phyloP scores from a whole-genome alignment of 2,797 vertebrate genomes.

The Salmo trutta region DNA sequence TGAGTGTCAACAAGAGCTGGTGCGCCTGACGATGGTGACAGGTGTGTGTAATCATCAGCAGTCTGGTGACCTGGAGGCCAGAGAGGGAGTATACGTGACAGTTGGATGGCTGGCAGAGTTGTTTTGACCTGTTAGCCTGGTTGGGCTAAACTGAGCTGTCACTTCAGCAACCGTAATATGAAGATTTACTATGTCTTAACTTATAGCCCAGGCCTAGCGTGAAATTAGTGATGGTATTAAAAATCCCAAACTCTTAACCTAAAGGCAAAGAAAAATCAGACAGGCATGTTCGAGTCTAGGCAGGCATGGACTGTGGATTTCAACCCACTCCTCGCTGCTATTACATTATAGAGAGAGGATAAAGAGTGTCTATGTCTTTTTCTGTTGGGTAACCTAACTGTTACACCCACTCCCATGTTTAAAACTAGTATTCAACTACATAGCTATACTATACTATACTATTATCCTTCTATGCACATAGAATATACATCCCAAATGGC shows the following conservation, averaged over 20 bases:
- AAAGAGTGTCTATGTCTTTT: neutral
- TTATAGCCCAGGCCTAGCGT: conserved; percentile 4
- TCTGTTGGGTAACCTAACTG: too few relatives aligned
- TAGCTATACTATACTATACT: neutral
- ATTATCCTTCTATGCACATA: neutral
- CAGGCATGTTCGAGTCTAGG: conserved; percentile 29
- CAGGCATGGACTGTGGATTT: neutral
- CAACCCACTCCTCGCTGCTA: neutral
- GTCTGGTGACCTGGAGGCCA: too few relatives aligned
- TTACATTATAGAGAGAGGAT: neutral
- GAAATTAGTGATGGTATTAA: conserved; percentile 20
- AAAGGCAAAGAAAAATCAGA: conserved; percentile 28
- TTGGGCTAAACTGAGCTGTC: neutral
- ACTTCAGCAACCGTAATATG: too few relatives aligned
- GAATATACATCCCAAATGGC: neutral
- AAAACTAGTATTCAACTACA: too few relatives aligned
- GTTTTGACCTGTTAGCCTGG: too few relatives aligned
- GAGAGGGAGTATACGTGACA: too few relatives aligned
- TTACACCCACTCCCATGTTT: too few relatives aligned
- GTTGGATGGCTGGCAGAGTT: too few relatives aligned
- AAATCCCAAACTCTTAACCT: conserved; percentile 8
- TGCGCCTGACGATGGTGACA: too few relatives aligned
- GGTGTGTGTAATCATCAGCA: too few relatives aligned
- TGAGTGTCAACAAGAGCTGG: too few relatives aligned
- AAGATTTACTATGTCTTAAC: conserved; percentile 3